These are phyloP conservation scores for Allophyes oxyacanthae DNA, from an alignment of 2,888 invertebrate genomes.

Conservation along the genomic window DNA sequence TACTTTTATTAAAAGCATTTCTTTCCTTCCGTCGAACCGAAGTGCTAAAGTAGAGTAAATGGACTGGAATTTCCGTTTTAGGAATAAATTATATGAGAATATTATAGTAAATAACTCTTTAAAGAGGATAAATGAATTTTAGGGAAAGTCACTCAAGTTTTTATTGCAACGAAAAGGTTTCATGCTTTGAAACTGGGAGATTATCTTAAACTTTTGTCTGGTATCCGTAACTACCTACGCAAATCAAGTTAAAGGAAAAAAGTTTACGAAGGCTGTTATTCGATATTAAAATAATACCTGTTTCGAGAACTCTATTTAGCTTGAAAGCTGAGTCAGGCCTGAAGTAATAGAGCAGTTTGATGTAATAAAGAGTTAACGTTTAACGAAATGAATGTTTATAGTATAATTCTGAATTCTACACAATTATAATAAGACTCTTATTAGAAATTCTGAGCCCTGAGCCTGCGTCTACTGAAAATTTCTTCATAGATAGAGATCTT, in stretches of 20 bases:
- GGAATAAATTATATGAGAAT: constrained; percentile 81
- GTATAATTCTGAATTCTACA: too few species aligned
- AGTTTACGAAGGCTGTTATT: too few species aligned
- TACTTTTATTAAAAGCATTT: constrained; percentile 87
- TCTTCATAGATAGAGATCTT: too few species aligned
- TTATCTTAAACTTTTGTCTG: neutral
- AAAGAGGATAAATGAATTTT: constrained; percentile 52
- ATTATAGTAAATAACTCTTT: constrained; percentile 76
- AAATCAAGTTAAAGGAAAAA: neutral
- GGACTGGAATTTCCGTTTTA: constrained; percentile 84
- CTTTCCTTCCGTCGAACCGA: constrained; percentile 80
- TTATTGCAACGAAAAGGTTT: constrained; percentile 7
- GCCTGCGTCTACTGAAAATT: too few species aligned
- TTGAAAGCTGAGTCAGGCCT: too few species aligned
- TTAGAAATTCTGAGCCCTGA: too few species aligned
- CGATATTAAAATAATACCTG: too few species aligned
- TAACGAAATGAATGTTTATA: too few species aligned
- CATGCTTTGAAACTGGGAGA: neutral
- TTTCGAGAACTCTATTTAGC: too few species aligned
- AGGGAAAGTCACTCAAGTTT: constrained; percentile 24
- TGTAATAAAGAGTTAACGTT: too few species aligned
- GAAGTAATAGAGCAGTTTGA: too few species aligned
- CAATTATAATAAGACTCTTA: too few species aligned
- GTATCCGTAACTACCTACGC: neutral
- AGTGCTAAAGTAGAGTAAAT: constrained; percentile 86